These are phyloP conservation scores for Pogoniulus pusillus DNA, from an alignment of 2,797 vertebrate species.

Conservation along the genomic window DNA sequence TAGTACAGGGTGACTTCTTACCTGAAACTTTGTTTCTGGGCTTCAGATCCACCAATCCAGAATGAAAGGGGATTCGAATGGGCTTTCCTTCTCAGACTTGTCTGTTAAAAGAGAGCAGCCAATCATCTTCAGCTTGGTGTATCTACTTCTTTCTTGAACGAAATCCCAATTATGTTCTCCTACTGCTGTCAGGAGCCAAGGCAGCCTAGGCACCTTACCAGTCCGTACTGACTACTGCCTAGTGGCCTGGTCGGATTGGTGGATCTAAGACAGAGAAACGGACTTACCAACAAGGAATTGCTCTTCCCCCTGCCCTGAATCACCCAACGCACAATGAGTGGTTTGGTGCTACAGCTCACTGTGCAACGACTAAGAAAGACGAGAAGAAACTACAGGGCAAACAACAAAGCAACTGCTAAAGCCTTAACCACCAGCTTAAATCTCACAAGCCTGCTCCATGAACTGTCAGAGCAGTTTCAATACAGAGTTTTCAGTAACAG, in stretches of 20 bases:
- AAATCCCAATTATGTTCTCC: conserved; percentile 78
- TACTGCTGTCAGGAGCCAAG: conserved; percentile 78
- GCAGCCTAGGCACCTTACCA: conserved; percentile 76
- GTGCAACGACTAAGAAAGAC: neutral
- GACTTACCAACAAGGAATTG: conserved; percentile 28
- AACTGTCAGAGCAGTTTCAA: neutral
- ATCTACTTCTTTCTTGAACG: conserved; percentile 78
- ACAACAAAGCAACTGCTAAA: neutral
- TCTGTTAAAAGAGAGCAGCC: conserved; percentile 84
- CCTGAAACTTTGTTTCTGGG: conserved; percentile 81
- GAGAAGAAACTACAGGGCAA: neutral
- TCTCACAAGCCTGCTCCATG: neutral
- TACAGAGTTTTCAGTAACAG: neutral
- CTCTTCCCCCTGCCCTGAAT: conserved; percentile 9
- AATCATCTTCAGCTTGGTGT: conserved; percentile 83
- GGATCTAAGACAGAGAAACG: conserved; percentile 78
- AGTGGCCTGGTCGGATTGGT: conserved; percentile 71
- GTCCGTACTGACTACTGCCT: conserved; percentile 43
- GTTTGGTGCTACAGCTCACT: neutral
- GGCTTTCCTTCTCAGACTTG: conserved; percentile 82
- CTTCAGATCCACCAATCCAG: conserved; percentile 84
- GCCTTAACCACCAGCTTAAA: neutral
- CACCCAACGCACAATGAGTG: neutral
- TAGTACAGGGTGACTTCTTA: conserved; percentile 79
- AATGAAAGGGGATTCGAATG: conserved; percentile 79